A percentile compares a stretch with the other conserved stretches of the same genome.
Evolutionary conservation across 1,140 invertebrate genomes (phyloP).

Genomic region (Goniozus legneri): DNA sequence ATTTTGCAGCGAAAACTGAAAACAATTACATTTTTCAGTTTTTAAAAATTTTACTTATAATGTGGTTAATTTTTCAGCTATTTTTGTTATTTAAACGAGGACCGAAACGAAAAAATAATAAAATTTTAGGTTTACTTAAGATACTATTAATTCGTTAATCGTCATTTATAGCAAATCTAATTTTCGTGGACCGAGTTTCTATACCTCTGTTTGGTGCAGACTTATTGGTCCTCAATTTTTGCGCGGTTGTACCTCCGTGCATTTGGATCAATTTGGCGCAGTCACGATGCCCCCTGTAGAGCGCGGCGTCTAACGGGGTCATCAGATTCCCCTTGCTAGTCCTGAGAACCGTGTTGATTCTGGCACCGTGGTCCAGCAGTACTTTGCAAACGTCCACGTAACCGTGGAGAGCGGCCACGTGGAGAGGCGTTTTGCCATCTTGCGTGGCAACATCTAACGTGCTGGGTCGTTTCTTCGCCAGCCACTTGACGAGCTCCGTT

Average conservation of each 20-base stretch:
- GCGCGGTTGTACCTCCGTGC: constrained; percentile 68
- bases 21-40: too few relatives aligned
- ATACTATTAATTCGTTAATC: not conserved
- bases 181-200: not conserved
- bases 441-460: constrained; percentile 87
- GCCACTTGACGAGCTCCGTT: constrained; percentile 82
- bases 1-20: constrained; percentile 43
- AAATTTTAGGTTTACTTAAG: too few relatives aligned
- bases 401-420: constrained; percentile 91
- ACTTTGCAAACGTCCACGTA: constrained; percentile 92
- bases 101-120: too few relatives aligned
- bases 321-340: constrained; percentile 78
- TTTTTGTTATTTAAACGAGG: too few relatives aligned
- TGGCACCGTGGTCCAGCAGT: constrained; percentile 74
- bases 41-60: too few relatives aligned
- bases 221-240: constrained; percentile 36
- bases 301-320: constrained; percentile 87
- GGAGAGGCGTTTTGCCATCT: constrained; percentile 87
- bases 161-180: too few relatives aligned
- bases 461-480: constrained; percentile 76
- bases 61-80: too few relatives aligned
- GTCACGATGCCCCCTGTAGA: constrained; percentile 78
- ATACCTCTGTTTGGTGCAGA: constrained; percentile 37
- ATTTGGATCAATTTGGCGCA: constrained; percentile 91
- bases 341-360: constrained; percentile 79